Base-by-base conservation (phyloP, 2,888 invertebrate species). In the Tridacna crocea region DNA sequence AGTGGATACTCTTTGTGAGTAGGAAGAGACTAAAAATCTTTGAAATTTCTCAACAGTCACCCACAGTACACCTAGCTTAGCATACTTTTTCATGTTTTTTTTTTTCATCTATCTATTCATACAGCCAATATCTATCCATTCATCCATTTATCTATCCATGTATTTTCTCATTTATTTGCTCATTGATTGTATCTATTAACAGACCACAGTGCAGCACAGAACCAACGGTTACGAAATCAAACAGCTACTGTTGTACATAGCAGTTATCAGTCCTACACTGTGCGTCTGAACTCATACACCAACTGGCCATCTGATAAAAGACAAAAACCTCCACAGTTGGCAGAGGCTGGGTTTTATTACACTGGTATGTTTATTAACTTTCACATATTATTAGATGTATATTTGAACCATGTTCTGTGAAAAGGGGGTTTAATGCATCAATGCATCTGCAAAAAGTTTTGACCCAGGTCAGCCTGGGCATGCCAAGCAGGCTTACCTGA, bases 301-400 rank as follows among this genome's bases (percentile, higher is more conserved):
- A 10, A 19, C 27, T 66, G 66, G 66, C 66, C 66, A 13, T 12
- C 66, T n/a, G 46, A 36, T 19, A 66, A 66, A n/a, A 36, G n/a
- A 66, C 66, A 66, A n/a, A 66, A 36, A 6, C 66, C 66, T 46
- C 36, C 46, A 36, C 66, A 66, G 46, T 46, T 66, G 15, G 66
- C 66, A 10, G 26, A 26, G 11, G 66, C 66, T 17, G 66, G 66
- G 46, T 66, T 66, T 66, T 66, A 27, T 36, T 46, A n/a, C n/a
- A 66, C 66, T 19, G 66, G 66, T 66, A 19, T 36, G 66, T 66
- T 17, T 22, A 22, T 61, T 13, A 4, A n/a, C n/a, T n/a, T n/a
- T n/a, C n/a, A n/a, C n/a, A n/a, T n/a, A 61, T 66, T 65, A 1
- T 10, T 27, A 26, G 36, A 27, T 0, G 1, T 4, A 65, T 24